Conservation (phyloP, 2,888 invertebrate species). For the Endotricha flammealis region DNA sequence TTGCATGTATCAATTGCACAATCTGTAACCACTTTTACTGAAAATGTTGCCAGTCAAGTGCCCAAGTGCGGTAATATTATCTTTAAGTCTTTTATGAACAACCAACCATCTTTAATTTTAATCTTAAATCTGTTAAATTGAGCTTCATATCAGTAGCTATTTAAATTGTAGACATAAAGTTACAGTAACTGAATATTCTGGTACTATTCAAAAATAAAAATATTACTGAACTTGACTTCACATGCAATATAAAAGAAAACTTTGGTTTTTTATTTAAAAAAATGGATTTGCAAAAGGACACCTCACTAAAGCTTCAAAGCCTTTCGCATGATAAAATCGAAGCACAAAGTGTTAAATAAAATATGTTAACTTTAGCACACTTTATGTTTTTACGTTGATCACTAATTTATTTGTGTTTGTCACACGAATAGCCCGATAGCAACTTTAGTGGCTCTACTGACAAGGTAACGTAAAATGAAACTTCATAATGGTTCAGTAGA, state of each 20-base stretch:
- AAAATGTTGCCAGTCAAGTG: too few species aligned
- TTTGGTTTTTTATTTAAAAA: not conserved
- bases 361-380: constrained; percentile 30
- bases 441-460: constrained; percentile 95
- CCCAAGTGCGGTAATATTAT: too few species aligned
- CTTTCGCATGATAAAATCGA: constrained; percentile 24
- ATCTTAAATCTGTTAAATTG: too few species aligned
- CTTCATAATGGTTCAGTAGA: constrained; percentile 45
- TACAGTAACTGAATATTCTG: too few species aligned
- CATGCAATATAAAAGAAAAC: not conserved
- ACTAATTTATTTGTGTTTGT: constrained; percentile 80
- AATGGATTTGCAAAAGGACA: not conserved
- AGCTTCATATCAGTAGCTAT: too few species aligned
- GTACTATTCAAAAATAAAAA: too few species aligned
- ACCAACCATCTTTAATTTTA: too few species aligned
- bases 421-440: constrained; percentile 94
- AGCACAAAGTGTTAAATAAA: constrained; percentile 19
- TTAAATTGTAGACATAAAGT: too few species aligned
- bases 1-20: constrained; percentile 39
- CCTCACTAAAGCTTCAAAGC: constrained; percentile 8
- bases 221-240: not conserved
- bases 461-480: constrained; percentile 86
- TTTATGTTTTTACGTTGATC: constrained; percentile 43
- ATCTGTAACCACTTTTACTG: constrained; percentile 5
- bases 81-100: too few species aligned